phyloP scores from a whole-genome alignment of 2,113 vertebrate species.

The Ptilonorhynchus violaceus region DNA sequence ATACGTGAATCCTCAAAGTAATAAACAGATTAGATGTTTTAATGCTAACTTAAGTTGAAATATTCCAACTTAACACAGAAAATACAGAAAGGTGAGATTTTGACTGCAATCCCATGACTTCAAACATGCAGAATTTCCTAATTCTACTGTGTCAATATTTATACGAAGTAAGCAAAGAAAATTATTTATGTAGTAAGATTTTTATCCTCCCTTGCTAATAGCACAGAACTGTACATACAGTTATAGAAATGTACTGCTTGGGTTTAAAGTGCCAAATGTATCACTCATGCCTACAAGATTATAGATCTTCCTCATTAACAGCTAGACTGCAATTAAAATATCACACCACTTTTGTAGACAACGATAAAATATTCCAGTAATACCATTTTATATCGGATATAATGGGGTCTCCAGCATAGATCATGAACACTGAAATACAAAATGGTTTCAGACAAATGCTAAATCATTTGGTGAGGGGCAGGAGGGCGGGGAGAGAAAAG shows the following conservation, averaged over 20 bases:
- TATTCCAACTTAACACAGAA: not conserved
- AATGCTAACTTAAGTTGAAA: not conserved
- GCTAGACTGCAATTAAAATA: slow-evolving; percentile 21
- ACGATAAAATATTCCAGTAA: slow-evolving; percentile 8
- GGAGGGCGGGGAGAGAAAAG: not conserved
- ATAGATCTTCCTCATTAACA: slow-evolving; percentile 14
- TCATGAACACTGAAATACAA: not conserved
- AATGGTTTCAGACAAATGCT: not conserved
- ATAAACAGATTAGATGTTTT: not conserved
- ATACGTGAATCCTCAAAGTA: not conserved
- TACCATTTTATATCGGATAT: not conserved
- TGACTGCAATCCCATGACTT: not conserved
- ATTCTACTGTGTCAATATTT: not conserved
- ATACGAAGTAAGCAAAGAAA: not conserved
- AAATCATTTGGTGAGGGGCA: not conserved
- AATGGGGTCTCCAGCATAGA: slow-evolving; percentile 21
- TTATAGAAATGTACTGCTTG: not conserved
- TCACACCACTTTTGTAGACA: not conserved
- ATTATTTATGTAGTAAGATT: not conserved
- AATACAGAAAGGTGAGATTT: not conserved
- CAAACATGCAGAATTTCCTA: not conserved
- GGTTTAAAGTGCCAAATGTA: not conserved
- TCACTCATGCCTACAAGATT: not conserved
- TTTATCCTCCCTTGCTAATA: not conserved
- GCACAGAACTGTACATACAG: not conserved